Conservation (phyloP, 2,888 invertebrate genomes). For the Autographa gamma region DNA sequence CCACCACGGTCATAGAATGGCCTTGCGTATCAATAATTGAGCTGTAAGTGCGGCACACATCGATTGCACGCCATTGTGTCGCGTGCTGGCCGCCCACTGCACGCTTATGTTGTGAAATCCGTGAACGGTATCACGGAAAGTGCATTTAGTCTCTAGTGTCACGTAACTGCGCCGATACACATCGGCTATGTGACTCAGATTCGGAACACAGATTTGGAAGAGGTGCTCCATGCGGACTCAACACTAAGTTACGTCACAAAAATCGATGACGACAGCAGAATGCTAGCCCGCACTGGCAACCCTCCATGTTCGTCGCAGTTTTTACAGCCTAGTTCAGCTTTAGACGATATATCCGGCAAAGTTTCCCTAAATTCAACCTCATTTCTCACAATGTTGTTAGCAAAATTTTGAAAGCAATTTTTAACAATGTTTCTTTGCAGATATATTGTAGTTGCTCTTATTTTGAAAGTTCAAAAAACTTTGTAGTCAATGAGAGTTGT, state of each 20-base stretch:
- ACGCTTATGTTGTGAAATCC: constrained; percentile 51
- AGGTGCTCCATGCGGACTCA: constrained; percentile 37
- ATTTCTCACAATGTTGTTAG: constrained; percentile 22
- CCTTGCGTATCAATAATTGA: constrained; percentile 62
- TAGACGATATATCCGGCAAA: constrained; percentile 29
- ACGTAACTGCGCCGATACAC: constrained; percentile 51
- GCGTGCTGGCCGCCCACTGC: constrained; percentile 46
- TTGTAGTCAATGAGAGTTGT: constrained; percentile 19
- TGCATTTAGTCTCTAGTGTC: constrained; percentile 51
- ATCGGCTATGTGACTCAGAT: constrained; percentile 51
- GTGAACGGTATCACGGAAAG: constrained; percentile 53
- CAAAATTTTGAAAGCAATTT: constrained; percentile 15
- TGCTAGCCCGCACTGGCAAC: constrained; percentile 46
- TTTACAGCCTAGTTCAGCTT: constrained; percentile 32
- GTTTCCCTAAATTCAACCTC: constrained; percentile 29
- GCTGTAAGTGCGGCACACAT: constrained; percentile 54
- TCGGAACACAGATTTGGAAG: constrained; percentile 47
- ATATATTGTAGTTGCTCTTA: constrained; percentile 11
- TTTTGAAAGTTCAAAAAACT: constrained; percentile 26
- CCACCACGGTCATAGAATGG: constrained; percentile 49
- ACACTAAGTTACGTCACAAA: constrained; percentile 44
- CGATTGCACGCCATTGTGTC: constrained; percentile 57
- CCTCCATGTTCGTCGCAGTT: constrained; percentile 49
- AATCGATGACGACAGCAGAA: constrained; percentile 40
- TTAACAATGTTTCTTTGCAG: constrained; percentile 13